Conservation (phyloP, 37 sponge, comb jelly and placozoan species). For the Cliona cf. orientalis region DNA sequence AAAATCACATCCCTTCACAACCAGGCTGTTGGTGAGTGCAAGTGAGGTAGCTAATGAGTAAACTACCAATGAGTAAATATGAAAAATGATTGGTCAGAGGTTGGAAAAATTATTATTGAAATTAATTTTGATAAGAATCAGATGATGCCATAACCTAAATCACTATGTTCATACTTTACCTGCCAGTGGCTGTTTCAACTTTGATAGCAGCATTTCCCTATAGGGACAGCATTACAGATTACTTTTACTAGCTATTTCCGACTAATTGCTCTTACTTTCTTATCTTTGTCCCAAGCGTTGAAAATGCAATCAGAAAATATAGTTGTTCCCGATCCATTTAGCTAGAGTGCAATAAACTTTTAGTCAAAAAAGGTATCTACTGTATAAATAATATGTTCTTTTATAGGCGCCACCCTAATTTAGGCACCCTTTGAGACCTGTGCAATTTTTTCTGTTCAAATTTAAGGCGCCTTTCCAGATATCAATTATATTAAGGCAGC, state of each 20-base stretch:
- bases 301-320: slow-evolving; percentile 42
- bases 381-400: background rate
- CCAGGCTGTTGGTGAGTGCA: slow-evolving; percentile 29
- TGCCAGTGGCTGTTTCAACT: slow-evolving; percentile 20
- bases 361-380: background rate
- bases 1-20: slow-evolving; percentile 45
- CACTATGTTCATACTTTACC: background rate
- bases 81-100: no score
- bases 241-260: background rate
- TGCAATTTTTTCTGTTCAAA: no score
- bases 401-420: background rate
- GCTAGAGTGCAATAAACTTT: background rate
- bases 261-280: slow-evolving; percentile 16
- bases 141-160: no score
- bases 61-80: no score
- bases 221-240: background rate
- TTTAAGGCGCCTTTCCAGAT: no score
- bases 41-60: no score
- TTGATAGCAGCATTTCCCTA: slow-evolving; percentile 22
- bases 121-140: no score
- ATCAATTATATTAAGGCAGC: no score
- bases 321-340: slow-evolving; percentile 40
- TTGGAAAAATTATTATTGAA: no score
- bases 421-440: no score
- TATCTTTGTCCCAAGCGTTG: slow-evolving; percentile 36